A percentile compares a stretch with the other conserved stretches of the same genome.
Evolutionary conservation across 2,113 vertebrate genomes (phyloP).

Genomic region (Monopterus albus): DNA sequence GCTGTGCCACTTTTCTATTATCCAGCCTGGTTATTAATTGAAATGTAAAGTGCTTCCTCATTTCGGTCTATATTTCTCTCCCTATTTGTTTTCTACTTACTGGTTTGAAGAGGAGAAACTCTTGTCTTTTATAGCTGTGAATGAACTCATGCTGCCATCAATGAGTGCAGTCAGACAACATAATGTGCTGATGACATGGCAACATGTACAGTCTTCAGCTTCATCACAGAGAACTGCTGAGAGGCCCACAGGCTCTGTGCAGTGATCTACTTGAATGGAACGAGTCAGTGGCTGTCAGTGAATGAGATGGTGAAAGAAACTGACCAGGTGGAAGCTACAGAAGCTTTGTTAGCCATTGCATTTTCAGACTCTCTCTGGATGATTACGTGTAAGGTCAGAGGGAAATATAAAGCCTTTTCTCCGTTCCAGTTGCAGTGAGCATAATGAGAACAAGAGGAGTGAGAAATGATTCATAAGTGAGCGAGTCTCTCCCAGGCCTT

Average conservation of each 20-base stretch:
- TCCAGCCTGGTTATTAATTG: not conserved
- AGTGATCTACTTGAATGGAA: not conserved
- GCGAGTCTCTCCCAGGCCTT: constrained; percentile 63
- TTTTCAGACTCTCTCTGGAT: not conserved
- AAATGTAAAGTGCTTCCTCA: constrained; percentile 37
- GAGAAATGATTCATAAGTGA: constrained; percentile 64
- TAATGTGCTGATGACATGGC: constrained; percentile 33
- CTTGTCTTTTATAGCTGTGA: constrained; percentile 12
- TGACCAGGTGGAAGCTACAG: not conserved
- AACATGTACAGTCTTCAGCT: not conserved
- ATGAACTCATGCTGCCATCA: constrained; percentile 12
- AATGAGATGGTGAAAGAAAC: not conserved
- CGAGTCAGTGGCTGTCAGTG: not conserved
- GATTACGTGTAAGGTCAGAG: constrained; percentile 53
- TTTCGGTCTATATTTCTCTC: not conserved
- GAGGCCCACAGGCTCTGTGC: not conserved
- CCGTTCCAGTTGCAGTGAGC: constrained; percentile 37
- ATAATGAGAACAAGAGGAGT: constrained; percentile 60
- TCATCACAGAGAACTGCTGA: not conserved
- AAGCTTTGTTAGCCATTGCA: not conserved
- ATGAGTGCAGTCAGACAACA: constrained; percentile 28
- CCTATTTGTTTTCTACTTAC: constrained; percentile 17
- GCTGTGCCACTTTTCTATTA: not conserved
- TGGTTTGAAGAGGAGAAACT: constrained; percentile 33
- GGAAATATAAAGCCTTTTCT: constrained; percentile 32